Evolutionary conservation across 2,888 invertebrate genomes (phyloP), one percentile per base, ranked within the genome.

Genomic region (Linyphia triangularis): DNA sequence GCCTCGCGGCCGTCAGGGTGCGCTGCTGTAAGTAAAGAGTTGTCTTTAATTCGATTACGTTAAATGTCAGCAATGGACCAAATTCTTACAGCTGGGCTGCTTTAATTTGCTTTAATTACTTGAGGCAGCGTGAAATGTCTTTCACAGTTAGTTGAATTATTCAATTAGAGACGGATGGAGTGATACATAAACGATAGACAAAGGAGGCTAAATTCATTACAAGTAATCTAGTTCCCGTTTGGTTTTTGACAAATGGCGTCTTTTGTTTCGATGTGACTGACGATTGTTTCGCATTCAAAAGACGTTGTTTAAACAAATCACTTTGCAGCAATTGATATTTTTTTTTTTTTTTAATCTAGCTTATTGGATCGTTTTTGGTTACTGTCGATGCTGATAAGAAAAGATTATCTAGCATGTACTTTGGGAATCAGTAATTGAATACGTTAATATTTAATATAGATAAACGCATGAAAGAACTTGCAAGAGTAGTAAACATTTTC

Each of bases 81-180:
- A 75, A 77, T 67, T 77, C 75, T 83, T 73, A 73, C 83, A 83
- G 73, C 73, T 83, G 73, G 73, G 43, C 40, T 28, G 57, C 75
- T 84, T 84, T 84, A 84, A 84, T 84, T 75, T 83, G 67, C 84
- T 75, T 75, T 77, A 84, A 84, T 84, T 84, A 84, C 67, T 67
- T 37, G 65, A 33, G 26, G 69, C 61, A 69, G 84, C 84, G 84
- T 84, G 33, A 84, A 84, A 84, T 84, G 72, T 84, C 75, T 57
- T 84, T 84, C 77, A 83, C 73, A 73, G 73, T 73, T 33, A 83
- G 83, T 65, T 83, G 59, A 84, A 77, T 84, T 77, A 84, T 84
- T 84, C 84, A 84, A 84, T 84, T 84, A 84, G 13, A 51, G 37
- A 33, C 26, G 57, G 43, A 84, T 77, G 67, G 67, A 84, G 84